Evolutionary conservation across 2,113 vertebrate genomes (phyloP), one percentile per base, ranked within the genome.

Genomic region (Microcebus griseorufus): DNA sequence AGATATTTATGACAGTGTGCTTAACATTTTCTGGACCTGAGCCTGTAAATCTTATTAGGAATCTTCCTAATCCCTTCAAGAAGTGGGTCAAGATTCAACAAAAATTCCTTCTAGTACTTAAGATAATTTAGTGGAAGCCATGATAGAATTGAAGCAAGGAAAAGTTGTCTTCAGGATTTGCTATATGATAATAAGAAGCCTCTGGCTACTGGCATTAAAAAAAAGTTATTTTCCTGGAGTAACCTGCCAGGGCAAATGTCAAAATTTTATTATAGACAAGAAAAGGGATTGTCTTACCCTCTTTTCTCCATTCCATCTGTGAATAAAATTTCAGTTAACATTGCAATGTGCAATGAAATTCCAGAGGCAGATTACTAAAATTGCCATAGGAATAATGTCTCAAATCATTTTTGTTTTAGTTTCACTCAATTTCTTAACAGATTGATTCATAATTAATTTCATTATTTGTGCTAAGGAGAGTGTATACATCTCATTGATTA

Each of bases 191-290:
- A 62, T 60, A 88, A 87, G 73, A 60, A 69, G 14, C 42, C 58
- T 83, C 88, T 90, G 51, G 60, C 39, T 70, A 90, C 69, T 84
- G 58, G 42, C 64, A n/a, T 70, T 29, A 12, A 58, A 84, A 95
- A 93, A n/a, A 6, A 37, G 62, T 86, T 79, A 96, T 89, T 94
- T 96, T 89, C 53, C 45, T 86, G 17, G 29, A 72, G 67, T 78
- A 82, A 82, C 62, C 45, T 73, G 62, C 48, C 37, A 92, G 2
- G 16, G 29, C 72, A 95, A 80, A 60, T 72, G 82, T 86, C 67
- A 86, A 72, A 69, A 55, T 89, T 75, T 93, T 95, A 76, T 67
- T 91, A 79, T 25, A 67, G 58, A 95, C 67, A 78, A 65, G 29
- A 20, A 87, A n/a, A 89, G 8, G 29, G 37, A 83, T 42, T 80